A percentile compares a stretch with the other conserved stretches of the same genome.
Evolutionary conservation across 2,888 invertebrate genomes (phyloP).

Genomic region (Amblyjoppa proteus): DNA sequence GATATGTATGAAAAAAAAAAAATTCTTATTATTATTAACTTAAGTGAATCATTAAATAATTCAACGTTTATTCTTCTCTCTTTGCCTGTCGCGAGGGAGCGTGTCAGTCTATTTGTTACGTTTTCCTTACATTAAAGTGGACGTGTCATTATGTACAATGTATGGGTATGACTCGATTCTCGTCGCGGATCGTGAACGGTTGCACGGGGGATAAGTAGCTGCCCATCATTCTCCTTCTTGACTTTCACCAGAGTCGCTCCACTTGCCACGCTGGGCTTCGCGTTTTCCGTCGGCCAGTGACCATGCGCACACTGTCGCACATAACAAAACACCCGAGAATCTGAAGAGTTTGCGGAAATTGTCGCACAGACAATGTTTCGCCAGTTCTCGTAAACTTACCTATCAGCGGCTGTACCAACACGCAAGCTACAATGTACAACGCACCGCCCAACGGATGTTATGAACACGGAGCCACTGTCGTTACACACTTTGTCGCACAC

Average conservation of each 20-base stretch:
- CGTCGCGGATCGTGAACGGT: constrained; percentile 61
- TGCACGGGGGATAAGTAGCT: constrained; percentile 64
- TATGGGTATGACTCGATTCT: constrained; percentile 28
- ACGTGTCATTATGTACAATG: constrained; percentile 11
- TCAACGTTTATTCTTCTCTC: constrained; percentile 52
- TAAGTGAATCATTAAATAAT: constrained; percentile 40
- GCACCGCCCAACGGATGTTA: constrained; percentile 11
- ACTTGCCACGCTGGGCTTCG: constrained; percentile 73
- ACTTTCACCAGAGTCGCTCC: constrained; percentile 80
- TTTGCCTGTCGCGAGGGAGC: constrained; percentile 20
- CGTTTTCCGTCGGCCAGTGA: background rate
- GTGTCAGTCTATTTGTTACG: constrained; percentile 14
- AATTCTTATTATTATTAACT: background rate
- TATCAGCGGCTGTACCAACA: constrained; percentile 7
- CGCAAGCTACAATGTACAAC: background rate
- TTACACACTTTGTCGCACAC: background rate
- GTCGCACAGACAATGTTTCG: constrained; percentile 19
- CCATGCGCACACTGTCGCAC: constrained; percentile 40
- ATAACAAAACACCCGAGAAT: constrained; percentile 59
- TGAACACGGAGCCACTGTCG: background rate
- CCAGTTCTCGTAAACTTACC: constrained; percentile 16
- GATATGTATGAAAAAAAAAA: background rate
- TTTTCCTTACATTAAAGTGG: constrained; percentile 27
- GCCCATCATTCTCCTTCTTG: constrained; percentile 67
- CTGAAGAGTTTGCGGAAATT: constrained; percentile 67